phyloP scores from a whole-genome alignment of 2,797 vertebrate genomes.

The Neostethus bicornis region DNA sequence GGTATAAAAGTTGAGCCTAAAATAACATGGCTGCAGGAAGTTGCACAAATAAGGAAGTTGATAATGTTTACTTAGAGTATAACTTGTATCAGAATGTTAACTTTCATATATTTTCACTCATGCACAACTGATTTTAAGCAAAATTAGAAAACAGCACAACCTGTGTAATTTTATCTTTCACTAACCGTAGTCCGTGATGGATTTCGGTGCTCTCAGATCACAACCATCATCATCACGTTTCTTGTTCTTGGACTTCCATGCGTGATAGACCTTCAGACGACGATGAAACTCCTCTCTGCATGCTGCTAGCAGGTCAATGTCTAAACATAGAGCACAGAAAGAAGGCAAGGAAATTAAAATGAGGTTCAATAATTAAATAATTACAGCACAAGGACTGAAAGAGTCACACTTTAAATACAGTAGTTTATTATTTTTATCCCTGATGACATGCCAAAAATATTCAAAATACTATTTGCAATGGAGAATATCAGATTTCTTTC shows the following conservation, averaged over 20 bases:
- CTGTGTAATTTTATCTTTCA: not conserved
- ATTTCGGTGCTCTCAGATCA: slow-evolving; percentile 95
- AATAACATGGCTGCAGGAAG: not conserved
- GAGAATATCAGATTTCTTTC: slow-evolving; percentile 13
- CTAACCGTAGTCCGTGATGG: slow-evolving; percentile 94
- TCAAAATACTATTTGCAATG: not conserved
- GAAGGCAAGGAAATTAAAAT: not conserved
- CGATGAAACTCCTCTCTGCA: slow-evolving; percentile 99
- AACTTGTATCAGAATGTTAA: not conserved
- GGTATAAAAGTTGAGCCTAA: slow-evolving; percentile 11
- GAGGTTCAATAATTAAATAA: too few species aligned
- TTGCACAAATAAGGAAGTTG: not conserved
- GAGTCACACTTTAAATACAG: too few species aligned
- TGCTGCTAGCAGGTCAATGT: slow-evolving; percentile 95
- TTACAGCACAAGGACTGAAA: too few species aligned
- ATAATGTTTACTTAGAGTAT: slow-evolving; percentile 7
- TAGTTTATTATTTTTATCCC: too few species aligned
- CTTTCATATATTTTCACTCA: not conserved
- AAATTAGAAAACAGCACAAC: not conserved
- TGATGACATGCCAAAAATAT: not conserved
- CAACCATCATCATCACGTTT: slow-evolving; percentile 88
- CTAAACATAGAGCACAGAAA: slow-evolving; percentile 65
- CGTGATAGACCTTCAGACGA: slow-evolving; percentile 96
- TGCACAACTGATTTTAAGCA: not conserved
- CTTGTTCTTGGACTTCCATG: slow-evolving; percentile 99